Base-by-base conservation (phyloP, 2,888 invertebrate genomes). In the Limnephilus lunatus region DNA sequence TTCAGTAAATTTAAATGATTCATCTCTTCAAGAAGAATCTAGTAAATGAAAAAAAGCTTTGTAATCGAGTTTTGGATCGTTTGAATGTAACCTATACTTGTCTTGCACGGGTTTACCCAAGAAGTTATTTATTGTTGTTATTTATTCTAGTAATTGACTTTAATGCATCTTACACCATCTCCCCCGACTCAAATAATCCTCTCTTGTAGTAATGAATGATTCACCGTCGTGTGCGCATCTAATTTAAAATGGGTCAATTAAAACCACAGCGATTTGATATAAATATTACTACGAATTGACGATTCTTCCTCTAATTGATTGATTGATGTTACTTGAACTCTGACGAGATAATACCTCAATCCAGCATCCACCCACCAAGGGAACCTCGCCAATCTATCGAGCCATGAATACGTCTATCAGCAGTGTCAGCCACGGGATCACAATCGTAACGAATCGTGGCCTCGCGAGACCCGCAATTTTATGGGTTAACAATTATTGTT, bases 401-500 rank as follows among this genome's bases (percentile, higher is more conserved):
- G 83, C 68, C 25, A n/a, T 9, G 53, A 19, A 53, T 53, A 19
- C 14, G 15, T 82, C 19, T 82, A 31, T 86, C 44, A 14, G 35
- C 32, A 89, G 82, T 32, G 82, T 44, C 39, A 86, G 48, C n/a
- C 25, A 35, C 80, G 35, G 85, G 85, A 81, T 39, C 31, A 81
- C 32, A 92, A 90, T 90, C 86, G 31, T 19, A 83, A 25, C 48
- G 5, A 90, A 44, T 86, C 86, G 30, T 92, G 91, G 91, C 92
- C 92, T 93, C 86, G 90, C 80, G 39, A 89, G 91, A 90, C 90
- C 83, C 68, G 92, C 92, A 92, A 93, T 93, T 93, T 93, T 81
- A 93, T 92, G 93, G 93, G 93, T 93, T 93, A 93, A 91, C 91
- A 89, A 90, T 53, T 80, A 68, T 25, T n/a, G 89, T 53, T 80